Evolutionary conservation across 2,888 invertebrate species (phyloP).

Genomic region (Frankliniella fusca): DNA sequence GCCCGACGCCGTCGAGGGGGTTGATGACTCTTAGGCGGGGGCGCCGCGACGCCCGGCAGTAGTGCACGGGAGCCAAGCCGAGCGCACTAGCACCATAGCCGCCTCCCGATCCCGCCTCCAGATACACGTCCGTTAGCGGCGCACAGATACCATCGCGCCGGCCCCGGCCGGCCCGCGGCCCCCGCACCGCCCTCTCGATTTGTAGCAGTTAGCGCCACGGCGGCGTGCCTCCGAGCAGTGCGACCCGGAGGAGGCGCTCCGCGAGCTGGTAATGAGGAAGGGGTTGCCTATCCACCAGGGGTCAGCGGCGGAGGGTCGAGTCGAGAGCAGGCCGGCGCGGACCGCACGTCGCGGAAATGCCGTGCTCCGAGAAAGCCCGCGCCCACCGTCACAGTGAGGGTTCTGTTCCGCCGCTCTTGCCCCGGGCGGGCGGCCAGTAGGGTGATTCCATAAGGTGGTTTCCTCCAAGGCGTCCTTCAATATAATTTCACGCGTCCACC

Average conservation of each 20-base stretch:
- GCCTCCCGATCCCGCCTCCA: background rate
- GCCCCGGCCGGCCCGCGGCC: background rate
- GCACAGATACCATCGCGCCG: background rate
- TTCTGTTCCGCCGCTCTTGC: no score
- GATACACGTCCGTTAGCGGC: constrained; percentile 12
- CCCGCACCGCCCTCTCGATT: background rate
- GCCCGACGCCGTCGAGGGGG: background rate
- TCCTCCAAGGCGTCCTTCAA: no score
- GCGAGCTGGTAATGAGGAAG: background rate
- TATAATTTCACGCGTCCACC: no score
- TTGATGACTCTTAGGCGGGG: background rate
- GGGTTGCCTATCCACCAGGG: background rate
- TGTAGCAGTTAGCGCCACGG: background rate
- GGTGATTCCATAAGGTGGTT: no score
- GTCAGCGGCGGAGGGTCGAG: background rate
- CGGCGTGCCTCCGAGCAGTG: background rate
- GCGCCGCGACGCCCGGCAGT: background rate
- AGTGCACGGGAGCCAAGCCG: background rate
- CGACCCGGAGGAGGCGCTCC: background rate
- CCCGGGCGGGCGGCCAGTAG: no score
- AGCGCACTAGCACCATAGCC: background rate
- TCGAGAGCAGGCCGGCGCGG: no score
- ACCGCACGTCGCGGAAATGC: no score
- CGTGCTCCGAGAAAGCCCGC: no score
- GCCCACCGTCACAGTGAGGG: no score